Conservation (phyloP, 2,797 vertebrate species). For the Taeniopygia guttata region DNA sequence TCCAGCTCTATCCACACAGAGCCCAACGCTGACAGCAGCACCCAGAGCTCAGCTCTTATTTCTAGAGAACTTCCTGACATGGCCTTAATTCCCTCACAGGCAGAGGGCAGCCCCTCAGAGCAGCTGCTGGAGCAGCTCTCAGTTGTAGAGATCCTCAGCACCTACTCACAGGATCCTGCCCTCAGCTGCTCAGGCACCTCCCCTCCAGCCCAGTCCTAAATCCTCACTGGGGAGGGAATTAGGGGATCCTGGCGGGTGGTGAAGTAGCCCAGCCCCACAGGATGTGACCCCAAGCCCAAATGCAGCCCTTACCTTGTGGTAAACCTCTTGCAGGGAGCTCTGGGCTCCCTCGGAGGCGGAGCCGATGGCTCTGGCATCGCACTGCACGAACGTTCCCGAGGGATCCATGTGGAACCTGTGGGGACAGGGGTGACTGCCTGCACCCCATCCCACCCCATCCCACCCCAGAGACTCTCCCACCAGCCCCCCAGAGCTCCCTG, state of each 20-base stretch:
- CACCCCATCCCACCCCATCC: not conserved
- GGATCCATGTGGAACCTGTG: slow-evolving; percentile 97
- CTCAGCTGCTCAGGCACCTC: not conserved
- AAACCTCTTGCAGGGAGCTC: slow-evolving; percentile 97
- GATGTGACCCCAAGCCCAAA: not conserved
- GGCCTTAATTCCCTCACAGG: not conserved
- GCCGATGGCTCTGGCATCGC: slow-evolving; percentile 94
- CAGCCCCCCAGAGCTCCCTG: not conserved
- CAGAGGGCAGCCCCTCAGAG: not conserved
- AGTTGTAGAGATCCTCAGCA: rapidly evolving
- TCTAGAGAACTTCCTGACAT: not conserved
- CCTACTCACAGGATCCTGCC: not conserved
- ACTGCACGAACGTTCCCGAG: slow-evolving; percentile 97
- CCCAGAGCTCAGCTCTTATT: not conserved
- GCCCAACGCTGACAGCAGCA: not conserved
- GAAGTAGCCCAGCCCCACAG: not conserved
- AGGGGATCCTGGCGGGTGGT: not conserved
- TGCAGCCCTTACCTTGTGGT: slow-evolving; percentile 87
- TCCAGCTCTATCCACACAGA: not conserved
- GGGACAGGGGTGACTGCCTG: not conserved
- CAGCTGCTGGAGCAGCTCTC: not conserved
- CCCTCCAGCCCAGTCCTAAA: not conserved
- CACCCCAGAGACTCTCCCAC: not conserved
- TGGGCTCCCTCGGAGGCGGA: slow-evolving; percentile 97
- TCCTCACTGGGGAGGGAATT: not conserved